Base-by-base conservation (phyloP, 2,888 invertebrate genomes). In the Polyommatus icarus region DNA sequence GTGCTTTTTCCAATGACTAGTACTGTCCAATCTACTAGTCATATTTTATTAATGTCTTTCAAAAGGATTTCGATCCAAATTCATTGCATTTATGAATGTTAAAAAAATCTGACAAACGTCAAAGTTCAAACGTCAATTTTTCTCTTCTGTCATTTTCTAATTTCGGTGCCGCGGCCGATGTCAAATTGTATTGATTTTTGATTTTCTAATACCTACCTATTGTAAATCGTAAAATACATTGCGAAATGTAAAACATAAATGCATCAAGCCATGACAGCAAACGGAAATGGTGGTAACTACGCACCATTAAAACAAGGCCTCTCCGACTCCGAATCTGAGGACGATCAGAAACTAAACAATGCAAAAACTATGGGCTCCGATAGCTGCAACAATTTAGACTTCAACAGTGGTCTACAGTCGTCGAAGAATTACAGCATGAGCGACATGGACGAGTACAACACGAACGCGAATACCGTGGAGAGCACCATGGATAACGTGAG, bases 311-410 rank as follows among this genome's bases (percentile, higher is more conserved):
- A 97, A 80, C 97, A 97, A 91, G 96, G 96, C 82, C 93, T 97
- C 83, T 96, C 97, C 78, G 97, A 97, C 89, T 96, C 97, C 0
- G 96, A 97, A 84, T 97, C 97, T 0, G 97, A 97, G 84, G 97
- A 96, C 84, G 97, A 97, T 54, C 87, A 89, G 20, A 90, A 90
- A 83, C 80, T 90, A 72, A 89, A 92, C 81, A 88, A 92, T 89
- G 90, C 85, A 71, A 83, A 88, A 77, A 87, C 89, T 79, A 89
- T 89, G 84, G 84, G 86, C 72, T 85, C 89, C 15, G 91, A 91
- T 61, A 91, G 90, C 81, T 91, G 90, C 83, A 91, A 91, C 81
- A 91, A 92, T 82, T 82, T 94, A 85, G 93, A 93, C 80, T 91
- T 89, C 82, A 93, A 93, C 80, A 93, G 91, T 82, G 93, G 93